phyloP scores from a whole-genome alignment of 1,140 invertebrate genomes.

The Drosophila pachea region DNA sequence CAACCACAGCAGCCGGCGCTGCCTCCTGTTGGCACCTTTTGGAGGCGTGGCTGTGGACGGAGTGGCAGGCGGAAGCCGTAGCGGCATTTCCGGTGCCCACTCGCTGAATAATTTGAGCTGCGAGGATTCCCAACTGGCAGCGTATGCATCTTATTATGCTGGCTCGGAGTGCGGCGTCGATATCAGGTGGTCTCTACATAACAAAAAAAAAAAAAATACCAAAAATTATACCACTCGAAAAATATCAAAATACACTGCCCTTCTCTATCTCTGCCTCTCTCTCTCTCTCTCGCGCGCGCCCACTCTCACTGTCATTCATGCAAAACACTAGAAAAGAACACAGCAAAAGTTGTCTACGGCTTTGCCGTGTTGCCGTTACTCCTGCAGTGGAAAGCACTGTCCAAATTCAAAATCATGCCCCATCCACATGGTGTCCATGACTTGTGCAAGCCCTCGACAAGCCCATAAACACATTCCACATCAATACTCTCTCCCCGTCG shows the following conservation, averaged over 20 bases:
- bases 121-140: conserved; percentile 26
- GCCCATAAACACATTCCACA: not conserved
- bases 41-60: not conserved
- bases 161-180: conserved; percentile 73
- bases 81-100: conserved; percentile 46
- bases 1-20: conserved; percentile 31
- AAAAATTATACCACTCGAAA: conserved; percentile 1
- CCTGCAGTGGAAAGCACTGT: too few species aligned
- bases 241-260: conserved; percentile 2
- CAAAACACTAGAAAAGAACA: too few species aligned
- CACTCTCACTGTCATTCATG: too few species aligned
- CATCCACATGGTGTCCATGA: conserved; percentile 7
- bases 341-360: too few species aligned
- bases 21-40: conserved; percentile 20
- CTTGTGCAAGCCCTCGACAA: too few species aligned
- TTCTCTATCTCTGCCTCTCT: not conserved
- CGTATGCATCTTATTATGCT: conserved; percentile 59
- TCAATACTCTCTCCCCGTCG: not conserved
- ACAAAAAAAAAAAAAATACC: conserved; percentile 13
- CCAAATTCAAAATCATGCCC: not conserved
- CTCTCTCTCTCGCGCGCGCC: not conserved
- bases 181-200: conserved; percentile 66
- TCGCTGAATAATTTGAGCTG: conserved; percentile 63
- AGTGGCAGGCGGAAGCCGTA: too few species aligned
- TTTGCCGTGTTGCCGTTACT: too few species aligned